A percentile compares a stretch with the other conserved stretches of the same genome.
phyloP scores from a whole-genome alignment of 2,888 invertebrate species.

The Alloscopus bannaensis region DNA sequence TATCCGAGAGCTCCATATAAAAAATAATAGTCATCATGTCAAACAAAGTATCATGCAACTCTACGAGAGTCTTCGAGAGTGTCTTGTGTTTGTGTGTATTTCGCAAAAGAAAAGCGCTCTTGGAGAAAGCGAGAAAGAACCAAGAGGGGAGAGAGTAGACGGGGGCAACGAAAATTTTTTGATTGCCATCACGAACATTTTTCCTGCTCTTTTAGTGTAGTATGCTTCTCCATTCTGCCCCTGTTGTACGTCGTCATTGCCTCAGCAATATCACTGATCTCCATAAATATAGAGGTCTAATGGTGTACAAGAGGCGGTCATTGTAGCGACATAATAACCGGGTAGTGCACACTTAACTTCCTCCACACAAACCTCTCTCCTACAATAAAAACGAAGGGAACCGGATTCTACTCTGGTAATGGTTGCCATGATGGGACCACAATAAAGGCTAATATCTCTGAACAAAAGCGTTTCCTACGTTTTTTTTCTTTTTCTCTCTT shows the following conservation, averaged over 20 bases:
- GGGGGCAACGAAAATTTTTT: slow-evolving; percentile 17
- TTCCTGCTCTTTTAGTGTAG: neutral
- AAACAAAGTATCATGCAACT: neutral
- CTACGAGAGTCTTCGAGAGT: too few relatives aligned
- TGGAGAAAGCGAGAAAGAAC: slow-evolving; percentile 6
- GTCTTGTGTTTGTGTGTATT: too few relatives aligned
- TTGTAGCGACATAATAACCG: slow-evolving; percentile 58
- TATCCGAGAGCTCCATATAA: slow-evolving; percentile 13
- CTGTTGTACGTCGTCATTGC: neutral
- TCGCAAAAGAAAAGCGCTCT: slow-evolving; percentile 40
- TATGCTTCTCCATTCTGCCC: neutral
- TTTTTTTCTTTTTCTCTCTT: slow-evolving; percentile 44
- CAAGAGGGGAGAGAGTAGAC: neutral
- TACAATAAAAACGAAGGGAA: slow-evolving; percentile 63
- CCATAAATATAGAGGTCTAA: slow-evolving; percentile 42
- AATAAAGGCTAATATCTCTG: slow-evolving; percentile 57
- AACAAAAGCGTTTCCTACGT: slow-evolving; percentile 55
- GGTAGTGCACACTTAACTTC: slow-evolving; percentile 54
- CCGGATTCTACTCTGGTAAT: slow-evolving; percentile 60
- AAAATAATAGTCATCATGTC: slow-evolving; percentile 39
- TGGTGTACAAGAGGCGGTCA: slow-evolving; percentile 43
- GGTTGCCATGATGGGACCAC: slow-evolving; percentile 58
- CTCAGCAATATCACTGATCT: slow-evolving; percentile 15
- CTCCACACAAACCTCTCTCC: slow-evolving; percentile 47
- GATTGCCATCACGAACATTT: slow-evolving; percentile 45